Evolutionary conservation across 2,888 invertebrate species (phyloP).

Genomic region (Melitaea athalia): DNA sequence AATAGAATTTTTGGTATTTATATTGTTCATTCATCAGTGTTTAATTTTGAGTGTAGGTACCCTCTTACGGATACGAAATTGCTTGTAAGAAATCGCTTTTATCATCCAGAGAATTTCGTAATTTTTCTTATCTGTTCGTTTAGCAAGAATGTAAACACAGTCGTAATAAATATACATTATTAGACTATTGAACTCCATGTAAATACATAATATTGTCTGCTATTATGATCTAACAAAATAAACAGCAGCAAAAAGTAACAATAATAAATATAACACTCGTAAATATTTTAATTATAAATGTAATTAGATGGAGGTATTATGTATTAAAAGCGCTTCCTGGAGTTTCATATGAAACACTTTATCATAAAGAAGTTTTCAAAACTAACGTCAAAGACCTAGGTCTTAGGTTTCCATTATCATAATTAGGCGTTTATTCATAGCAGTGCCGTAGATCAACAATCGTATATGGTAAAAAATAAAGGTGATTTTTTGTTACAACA

Average conservation of each 20-base stretch:
- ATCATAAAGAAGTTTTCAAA: no score
- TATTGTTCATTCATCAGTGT: not conserved
- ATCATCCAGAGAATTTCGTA: not conserved
- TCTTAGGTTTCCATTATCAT: no score
- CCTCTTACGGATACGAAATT: no score
- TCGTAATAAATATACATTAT: constrained; percentile 40
- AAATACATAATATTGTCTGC: constrained; percentile 23
- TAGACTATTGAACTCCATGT: constrained; percentile 47
- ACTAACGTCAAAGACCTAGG: no score
- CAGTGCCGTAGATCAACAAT: no score
- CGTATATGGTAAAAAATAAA: no score
- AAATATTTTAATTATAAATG: not conserved
- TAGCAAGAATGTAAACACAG: not conserved
- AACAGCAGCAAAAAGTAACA: not conserved
- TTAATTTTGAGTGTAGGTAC: not conserved
- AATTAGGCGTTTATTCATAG: no score
- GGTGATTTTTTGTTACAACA: no score
- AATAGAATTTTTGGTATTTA: no score
- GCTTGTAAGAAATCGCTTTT: no score
- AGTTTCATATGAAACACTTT: no score
- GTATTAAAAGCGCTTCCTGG: no score
- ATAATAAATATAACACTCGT: not conserved
- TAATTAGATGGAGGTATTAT: not conserved
- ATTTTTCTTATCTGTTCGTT: not conserved
- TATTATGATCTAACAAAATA: not conserved